Percentiles rank a stretch among this genome's conserved stretches.
Evolutionary conservation across 2,113 vertebrate species (phyloP).

Genomic region (Salvelinus alpinus): DNA sequence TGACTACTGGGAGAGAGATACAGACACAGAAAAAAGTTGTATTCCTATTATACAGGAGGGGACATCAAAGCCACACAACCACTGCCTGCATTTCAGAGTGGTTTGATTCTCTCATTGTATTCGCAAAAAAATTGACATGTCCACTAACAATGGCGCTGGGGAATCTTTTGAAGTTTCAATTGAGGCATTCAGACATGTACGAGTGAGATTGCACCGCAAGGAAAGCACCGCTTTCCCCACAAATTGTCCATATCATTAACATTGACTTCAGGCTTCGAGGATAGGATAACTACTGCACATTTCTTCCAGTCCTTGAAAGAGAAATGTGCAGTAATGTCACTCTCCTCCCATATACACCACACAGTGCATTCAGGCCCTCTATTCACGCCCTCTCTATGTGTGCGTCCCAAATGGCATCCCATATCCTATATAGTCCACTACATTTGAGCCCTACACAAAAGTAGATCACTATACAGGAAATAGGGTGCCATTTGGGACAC

Average conservation of each 20-base stretch:
- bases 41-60: slow-evolving; percentile 22
- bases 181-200: slow-evolving; percentile 17
- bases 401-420: too few species aligned
- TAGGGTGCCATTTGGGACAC: too few species aligned
- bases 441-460: too few species aligned
- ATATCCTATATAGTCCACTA: too few species aligned
- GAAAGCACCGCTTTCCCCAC: slow-evolving; percentile 1
- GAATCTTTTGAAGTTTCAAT: slow-evolving; percentile 31
- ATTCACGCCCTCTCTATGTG: too few species aligned
- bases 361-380: slow-evolving; percentile 1
- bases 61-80: slow-evolving; percentile 29
- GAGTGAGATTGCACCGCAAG: background rate
- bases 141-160: slow-evolving; percentile 22
- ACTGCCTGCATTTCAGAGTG: slow-evolving; percentile 1
- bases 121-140: slow-evolving; percentile 26
- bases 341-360: slow-evolving; percentile 10
- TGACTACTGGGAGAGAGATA: slow-evolving; percentile 19
- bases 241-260: background rate
- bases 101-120: slow-evolving; percentile 30
- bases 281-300: background rate
- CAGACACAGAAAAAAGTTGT: slow-evolving; percentile 20
- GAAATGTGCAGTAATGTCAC: background rate
- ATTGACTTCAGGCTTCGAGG: background rate
- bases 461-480: too few species aligned
- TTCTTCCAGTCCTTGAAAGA: background rate